Evolutionary conservation across 1,140 invertebrate genomes (phyloP).

Genomic region (Diploscapter pachys): DNA sequence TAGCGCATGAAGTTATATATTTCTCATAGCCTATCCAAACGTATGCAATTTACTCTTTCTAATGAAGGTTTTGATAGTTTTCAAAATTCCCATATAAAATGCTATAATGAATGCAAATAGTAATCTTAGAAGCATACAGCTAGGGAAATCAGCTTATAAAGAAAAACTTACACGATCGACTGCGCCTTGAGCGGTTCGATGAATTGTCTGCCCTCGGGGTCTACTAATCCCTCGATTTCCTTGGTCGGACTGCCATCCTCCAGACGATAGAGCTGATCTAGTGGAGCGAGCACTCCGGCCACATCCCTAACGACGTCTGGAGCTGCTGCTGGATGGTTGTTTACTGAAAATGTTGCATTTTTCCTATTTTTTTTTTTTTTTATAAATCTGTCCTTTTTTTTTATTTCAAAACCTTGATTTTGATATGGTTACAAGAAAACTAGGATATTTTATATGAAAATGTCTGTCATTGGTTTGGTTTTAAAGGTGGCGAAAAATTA

Average conservation of each 20-base stretch:
- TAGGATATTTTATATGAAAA: too few species aligned
- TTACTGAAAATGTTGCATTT: conserved; percentile 7
- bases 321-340: conserved; percentile 21
- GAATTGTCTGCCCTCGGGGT: conserved; percentile 20
- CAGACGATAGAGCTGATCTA: background rate
- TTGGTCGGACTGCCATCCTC: background rate
- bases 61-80: background rate
- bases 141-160: background rate
- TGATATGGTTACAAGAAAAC: too few species aligned
- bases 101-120: background rate
- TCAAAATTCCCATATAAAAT: conserved; percentile 11
- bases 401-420: too few species aligned
- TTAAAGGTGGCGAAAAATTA: too few species aligned
- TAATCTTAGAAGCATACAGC: background rate
- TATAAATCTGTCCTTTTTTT: too few species aligned
- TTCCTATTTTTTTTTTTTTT: too few species aligned
- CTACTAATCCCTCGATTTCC: conserved; percentile 5
- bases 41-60: conserved; percentile 16
- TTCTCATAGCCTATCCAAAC: conserved; percentile 1
- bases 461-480: too few species aligned
- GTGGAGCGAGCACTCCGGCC: conserved; percentile 1
- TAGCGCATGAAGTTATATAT: too few species aligned
- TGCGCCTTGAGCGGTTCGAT: conserved; percentile 16
- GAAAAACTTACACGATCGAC: conserved; percentile 1
- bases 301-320: conserved; percentile 15